Evolutionary conservation across 2,113 vertebrate genomes (phyloP), one percentile per base, ranked within the genome.

Genomic region (Puntigrus tetrazona): DNA sequence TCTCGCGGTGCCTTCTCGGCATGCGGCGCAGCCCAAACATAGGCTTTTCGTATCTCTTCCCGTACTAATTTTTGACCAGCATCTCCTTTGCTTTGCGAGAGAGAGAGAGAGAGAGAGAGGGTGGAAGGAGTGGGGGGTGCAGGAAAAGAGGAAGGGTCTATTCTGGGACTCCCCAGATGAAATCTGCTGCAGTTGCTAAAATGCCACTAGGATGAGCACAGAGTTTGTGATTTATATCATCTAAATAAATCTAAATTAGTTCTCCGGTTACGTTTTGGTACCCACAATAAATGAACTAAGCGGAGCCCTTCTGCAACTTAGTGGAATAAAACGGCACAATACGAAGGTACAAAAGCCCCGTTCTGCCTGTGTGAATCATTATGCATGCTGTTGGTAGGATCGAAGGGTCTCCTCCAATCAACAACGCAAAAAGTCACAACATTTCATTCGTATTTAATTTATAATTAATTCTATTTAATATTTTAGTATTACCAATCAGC

Each of bases 151-250:
- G 84, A 85, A 52, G 84, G 57, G 38, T 86, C 76, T 86, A 76
- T 83, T 87, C 80, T 86, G 82, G 86, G 86, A 86, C 84, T 84
- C 87, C 57, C 83, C 72, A 84, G 81, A 86, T 78, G 69, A 87
- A 81, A 67, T 75, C 82, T 87, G 78, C 83, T 85, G 25, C 85
- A 52, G 61, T 84, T 82, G 82, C 69, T 47, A 31, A 79, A 78
- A 85, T 61, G 29, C 18, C 67, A 50, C 45, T 63, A 61, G 52
- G 69, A 72, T 77, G 47, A 88, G 86, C 59, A 34, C n/a, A 88
- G 81, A 63, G 81, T 86, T 81, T 31, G 16, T 9, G 57, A 80
- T 83, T 81, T 65, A 75, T 47, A 69, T 75, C 76, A 84, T 69
- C 25, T 77, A 72, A 82, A 84, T 36, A 45, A 83, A 55, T 80